These are phyloP conservation scores for Amyelois transitella DNA, from an alignment of 1,140 invertebrate genomes.

Conservation along the genomic window DNA sequence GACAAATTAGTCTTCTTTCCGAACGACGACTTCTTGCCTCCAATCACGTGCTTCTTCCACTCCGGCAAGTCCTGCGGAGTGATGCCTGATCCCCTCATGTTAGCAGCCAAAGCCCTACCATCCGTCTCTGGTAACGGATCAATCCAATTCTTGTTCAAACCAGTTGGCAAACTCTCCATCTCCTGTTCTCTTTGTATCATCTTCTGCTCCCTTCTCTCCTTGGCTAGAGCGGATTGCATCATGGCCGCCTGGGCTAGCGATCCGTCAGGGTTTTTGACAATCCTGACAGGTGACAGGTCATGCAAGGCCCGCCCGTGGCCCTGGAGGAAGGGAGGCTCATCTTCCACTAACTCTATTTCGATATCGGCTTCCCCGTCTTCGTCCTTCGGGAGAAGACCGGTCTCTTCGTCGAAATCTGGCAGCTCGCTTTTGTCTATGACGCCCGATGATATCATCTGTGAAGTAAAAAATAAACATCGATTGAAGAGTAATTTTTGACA, in stretches of 20 bases:
- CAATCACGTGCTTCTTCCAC: conserved; percentile 99
- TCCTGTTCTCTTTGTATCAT: conserved; percentile 94
- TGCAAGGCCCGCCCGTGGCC: conserved; percentile 92
- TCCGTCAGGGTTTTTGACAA: conserved; percentile 98
- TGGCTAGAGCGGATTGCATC: conserved; percentile 99
- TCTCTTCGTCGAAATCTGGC: conserved; percentile 94
- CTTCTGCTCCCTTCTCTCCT: conserved; percentile 95
- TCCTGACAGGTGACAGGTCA: conserved; percentile 96
- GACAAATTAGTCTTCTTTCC: conserved; percentile 98
- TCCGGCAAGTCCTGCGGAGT: conserved; percentile 94
- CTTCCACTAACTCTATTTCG: conserved; percentile 99
- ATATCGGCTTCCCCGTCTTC: conserved; percentile 98
- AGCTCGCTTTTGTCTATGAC: conserved; percentile 90
- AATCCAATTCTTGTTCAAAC: conserved; percentile 94
- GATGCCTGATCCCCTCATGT: conserved; percentile 88
- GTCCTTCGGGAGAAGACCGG: conserved; percentile 88
- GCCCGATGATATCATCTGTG: conserved; percentile 88
- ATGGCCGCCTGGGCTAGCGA: conserved; percentile 98
- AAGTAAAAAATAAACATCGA: not conserved
- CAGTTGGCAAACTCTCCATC: conserved; percentile 88
- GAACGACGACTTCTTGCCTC: conserved; percentile 97
- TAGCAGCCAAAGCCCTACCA: conserved; percentile 81
- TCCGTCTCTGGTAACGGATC: conserved; percentile 93
- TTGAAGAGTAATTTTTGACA: no score
- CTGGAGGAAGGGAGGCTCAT: conserved; percentile 96